Conservation (phyloP, 2,888 invertebrate genomes). For the Tenthredo mesomela region DNA sequence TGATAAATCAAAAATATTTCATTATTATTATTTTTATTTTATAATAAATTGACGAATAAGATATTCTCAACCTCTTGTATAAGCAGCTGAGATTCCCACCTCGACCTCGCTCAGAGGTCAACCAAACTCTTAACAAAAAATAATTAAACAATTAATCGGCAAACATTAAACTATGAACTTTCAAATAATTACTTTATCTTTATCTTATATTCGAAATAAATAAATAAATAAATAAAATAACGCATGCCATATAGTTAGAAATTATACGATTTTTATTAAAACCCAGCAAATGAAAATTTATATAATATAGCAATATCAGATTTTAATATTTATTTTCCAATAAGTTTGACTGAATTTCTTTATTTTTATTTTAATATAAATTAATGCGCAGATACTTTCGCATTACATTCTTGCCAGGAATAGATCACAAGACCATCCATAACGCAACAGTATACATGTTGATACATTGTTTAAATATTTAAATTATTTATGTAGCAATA, state of each 20-base stretch:
- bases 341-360: no score
- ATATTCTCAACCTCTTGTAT: slow-evolving; percentile 37
- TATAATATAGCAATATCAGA: not conserved
- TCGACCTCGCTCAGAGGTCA: slow-evolving; percentile 61
- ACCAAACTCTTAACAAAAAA: slow-evolving; percentile 45
- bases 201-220: not conserved
- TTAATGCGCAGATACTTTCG: not conserved
- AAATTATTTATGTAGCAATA: not conserved
- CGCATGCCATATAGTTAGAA: not conserved
- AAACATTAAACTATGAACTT: not conserved
- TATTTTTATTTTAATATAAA: not conserved
- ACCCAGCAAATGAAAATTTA: not conserved
- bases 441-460: not conserved
- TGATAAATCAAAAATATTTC: not conserved
- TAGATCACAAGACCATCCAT: not conserved
- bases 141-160: slow-evolving; percentile 14
- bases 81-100: slow-evolving; percentile 31
- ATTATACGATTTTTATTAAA: not conserved
- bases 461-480: not conserved
- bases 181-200: not conserved
- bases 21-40: not conserved
- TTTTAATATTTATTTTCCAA: not conserved
- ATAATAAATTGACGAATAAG: not conserved
- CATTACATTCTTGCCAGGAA: not conserved
- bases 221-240: no score